Evolutionary conservation across 2,797 vertebrate species (phyloP).

Genomic region (Acanthornis magna): DNA sequence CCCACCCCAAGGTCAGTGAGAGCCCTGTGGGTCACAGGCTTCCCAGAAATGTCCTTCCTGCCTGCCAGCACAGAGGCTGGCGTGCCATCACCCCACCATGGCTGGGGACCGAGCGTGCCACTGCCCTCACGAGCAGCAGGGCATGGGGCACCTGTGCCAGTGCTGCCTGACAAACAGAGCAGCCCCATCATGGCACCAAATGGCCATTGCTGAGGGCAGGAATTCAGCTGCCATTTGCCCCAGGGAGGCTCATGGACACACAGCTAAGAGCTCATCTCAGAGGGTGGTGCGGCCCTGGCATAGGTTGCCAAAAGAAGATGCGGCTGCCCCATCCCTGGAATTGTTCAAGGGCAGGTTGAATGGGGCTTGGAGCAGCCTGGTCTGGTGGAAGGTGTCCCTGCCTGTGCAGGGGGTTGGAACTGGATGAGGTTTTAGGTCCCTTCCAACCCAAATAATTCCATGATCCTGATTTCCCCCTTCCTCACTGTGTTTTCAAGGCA

Average conservation of each 20-base stretch:
- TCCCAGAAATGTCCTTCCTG: conserved; percentile 31
- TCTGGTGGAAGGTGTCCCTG: not conserved
- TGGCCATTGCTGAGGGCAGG: not conserved
- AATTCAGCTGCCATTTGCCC: fast-evolving
- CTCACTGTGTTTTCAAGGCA: not conserved
- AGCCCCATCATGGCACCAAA: not conserved
- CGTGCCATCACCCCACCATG: fast-evolving
- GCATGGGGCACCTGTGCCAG: not conserved
- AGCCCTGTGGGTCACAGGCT: not conserved
- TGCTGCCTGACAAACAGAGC: not conserved
- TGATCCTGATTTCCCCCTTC: not conserved
- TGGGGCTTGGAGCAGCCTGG: not conserved
- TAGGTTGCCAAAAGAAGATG: not conserved
- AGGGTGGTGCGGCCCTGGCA: not conserved
- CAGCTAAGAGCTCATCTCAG: not conserved
- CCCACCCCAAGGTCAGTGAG: conserved; percentile 4
- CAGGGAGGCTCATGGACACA: not conserved
- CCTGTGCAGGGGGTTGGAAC: not conserved
- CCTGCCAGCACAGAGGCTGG: not conserved
- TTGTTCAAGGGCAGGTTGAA: not conserved
- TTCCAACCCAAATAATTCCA: not conserved
- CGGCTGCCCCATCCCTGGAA: not conserved
- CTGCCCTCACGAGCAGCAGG: not conserved
- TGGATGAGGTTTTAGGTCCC: not conserved
- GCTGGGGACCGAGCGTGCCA: fast-evolving